Conservation (phyloP, 1,140 invertebrate species). For the Bombus superbus region DNA sequence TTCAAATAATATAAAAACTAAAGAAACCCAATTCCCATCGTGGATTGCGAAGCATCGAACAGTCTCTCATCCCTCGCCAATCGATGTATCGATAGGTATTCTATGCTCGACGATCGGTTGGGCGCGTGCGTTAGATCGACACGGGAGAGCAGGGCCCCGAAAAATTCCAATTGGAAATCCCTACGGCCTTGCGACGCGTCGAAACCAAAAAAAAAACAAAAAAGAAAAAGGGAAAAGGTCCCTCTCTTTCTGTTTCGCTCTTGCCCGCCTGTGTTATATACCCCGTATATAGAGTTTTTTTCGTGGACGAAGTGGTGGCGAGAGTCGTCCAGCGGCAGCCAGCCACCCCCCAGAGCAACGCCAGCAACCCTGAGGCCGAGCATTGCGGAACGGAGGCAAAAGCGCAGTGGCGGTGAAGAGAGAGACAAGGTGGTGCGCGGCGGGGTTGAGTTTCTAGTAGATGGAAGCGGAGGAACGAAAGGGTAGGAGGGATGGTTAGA, state of each 20-base stretch:
- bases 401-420: constrained; percentile 64
- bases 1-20: not conserved
- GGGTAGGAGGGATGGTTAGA: constrained; percentile 46
- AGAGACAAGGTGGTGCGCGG: constrained; percentile 53
- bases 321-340: constrained; percentile 59
- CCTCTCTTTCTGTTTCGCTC: not conserved
- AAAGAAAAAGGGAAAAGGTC: not conserved
- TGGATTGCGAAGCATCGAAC: not conserved
- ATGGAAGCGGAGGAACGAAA: constrained; percentile 53
- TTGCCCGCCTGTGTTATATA: constrained; percentile 17
- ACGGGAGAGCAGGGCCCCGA: not conserved
- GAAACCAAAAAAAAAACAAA: constrained; percentile 34
- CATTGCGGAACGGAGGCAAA: constrained; percentile 67
- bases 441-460: constrained; percentile 50
- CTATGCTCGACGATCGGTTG: not conserved
- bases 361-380: constrained; percentile 58
- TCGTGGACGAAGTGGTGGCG: constrained; percentile 59
- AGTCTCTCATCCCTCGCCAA: not conserved
- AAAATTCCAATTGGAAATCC: constrained; percentile 52
- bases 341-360: constrained; percentile 8
- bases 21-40: not conserved
- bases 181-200: constrained; percentile 9
- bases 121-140: not conserved
- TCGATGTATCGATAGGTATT: not conserved
- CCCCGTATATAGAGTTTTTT: constrained; percentile 56